Percentiles rank a stretch among this genome's conserved stretches.
Evolutionary conservation across 1,140 invertebrate genomes (phyloP).

Genomic region (Cyclargus thomasi): DNA sequence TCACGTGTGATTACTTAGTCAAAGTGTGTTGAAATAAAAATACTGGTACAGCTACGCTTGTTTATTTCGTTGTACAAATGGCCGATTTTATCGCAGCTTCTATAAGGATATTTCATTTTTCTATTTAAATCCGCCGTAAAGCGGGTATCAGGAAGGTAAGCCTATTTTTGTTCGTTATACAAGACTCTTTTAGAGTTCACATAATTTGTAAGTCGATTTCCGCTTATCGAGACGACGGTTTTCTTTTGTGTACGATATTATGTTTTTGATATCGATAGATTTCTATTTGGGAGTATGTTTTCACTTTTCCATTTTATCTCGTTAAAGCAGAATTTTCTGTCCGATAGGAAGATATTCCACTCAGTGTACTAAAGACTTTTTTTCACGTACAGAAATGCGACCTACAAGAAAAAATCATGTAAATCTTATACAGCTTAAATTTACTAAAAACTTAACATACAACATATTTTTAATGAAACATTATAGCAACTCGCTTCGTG

Average conservation of each 20-base stretch:
- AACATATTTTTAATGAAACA: no score
- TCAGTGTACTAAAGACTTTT: no score
- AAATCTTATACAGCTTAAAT: no score
- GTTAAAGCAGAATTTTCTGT: no score
- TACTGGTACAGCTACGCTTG: background rate
- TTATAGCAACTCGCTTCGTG: no score
- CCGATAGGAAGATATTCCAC: no score
- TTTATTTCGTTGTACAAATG: background rate
- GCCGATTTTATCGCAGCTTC: background rate
- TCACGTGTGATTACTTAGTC: no score
- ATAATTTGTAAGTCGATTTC: conserved; percentile 16
- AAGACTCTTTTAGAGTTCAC: conserved; percentile 18
- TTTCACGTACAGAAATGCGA: no score
- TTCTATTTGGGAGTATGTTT: background rate
- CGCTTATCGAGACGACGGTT: conserved; percentile 4
- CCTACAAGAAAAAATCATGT: no score
- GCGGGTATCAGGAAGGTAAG: conserved; percentile 17
- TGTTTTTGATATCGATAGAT: background rate
- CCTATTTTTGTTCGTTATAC: conserved; percentile 20
- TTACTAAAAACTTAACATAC: no score
- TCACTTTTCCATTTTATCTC: background rate
- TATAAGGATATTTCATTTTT: conserved; percentile 13
- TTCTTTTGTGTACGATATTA: conserved; percentile 14
- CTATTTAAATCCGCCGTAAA: conserved; percentile 12
- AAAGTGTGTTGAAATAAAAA: no score